Evolutionary conservation across 2,113 vertebrate genomes (phyloP).

Genomic region (Zingel zingel): DNA sequence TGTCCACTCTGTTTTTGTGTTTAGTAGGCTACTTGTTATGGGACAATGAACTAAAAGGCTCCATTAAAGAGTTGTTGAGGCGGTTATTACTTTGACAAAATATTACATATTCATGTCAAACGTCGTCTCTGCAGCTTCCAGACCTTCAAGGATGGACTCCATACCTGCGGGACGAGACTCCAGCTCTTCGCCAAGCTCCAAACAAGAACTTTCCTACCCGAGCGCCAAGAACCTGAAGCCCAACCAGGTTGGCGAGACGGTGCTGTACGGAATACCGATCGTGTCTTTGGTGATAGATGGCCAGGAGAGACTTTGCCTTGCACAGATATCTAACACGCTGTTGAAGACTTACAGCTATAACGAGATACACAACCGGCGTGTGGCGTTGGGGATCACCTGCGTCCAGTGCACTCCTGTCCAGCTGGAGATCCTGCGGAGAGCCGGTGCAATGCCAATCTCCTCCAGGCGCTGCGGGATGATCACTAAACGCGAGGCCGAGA

Average conservation of each 20-base stretch:
- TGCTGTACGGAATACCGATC: slow-evolving; percentile 95
- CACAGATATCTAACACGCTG: slow-evolving; percentile 93
- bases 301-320: slow-evolving; percentile 92
- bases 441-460: slow-evolving; percentile 94
- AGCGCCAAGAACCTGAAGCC: slow-evolving; percentile 90
- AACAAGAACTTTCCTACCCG: slow-evolving; percentile 92
- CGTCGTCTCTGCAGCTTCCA: slow-evolving; percentile 64
- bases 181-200: slow-evolving; percentile 92
- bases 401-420: slow-evolving; percentile 95
- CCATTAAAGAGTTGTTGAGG: background rate
- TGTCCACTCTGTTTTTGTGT: background rate
- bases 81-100: background rate
- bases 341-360: slow-evolving; percentile 95
- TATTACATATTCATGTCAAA: slow-evolving; percentile 23
- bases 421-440: slow-evolving; percentile 92
- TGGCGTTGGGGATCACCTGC: slow-evolving; percentile 95
- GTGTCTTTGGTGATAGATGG: slow-evolving; percentile 96
- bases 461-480: slow-evolving; percentile 95
- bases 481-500: slow-evolving; percentile 93
- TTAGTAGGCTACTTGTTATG: background rate
- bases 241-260: slow-evolving; percentile 96
- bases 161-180: slow-evolving; percentile 92
- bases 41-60: background rate
- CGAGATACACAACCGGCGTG: slow-evolving; percentile 94
- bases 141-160: slow-evolving; percentile 92